phyloP scores from a whole-genome alignment of 1,140 invertebrate species.

The Camponotus floridanus region DNA sequence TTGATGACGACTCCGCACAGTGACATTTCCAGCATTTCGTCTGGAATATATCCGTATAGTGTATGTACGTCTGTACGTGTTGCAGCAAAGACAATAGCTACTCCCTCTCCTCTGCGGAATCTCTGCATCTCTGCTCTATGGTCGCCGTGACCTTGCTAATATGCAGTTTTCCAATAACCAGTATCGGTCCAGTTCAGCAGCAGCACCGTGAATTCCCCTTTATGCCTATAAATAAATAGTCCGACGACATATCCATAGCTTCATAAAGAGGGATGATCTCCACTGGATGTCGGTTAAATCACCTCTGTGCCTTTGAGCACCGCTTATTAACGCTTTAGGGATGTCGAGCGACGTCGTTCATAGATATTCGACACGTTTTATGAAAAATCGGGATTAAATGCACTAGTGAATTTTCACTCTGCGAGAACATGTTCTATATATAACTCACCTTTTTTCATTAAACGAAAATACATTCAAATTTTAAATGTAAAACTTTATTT shows the following conservation, averaged over 20 bases:
- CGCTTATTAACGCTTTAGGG: constrained; percentile 54
- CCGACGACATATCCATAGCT: constrained; percentile 70
- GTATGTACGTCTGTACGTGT: not conserved
- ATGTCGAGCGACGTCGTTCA: constrained; percentile 47
- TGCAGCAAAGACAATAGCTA: constrained; percentile 37
- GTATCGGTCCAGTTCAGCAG: constrained; percentile 81
- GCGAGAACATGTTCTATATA: not conserved
- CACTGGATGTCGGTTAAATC: constrained; percentile 56
- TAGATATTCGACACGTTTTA: constrained; percentile 8
- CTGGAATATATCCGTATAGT: constrained; percentile 22
- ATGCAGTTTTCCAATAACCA: constrained; percentile 84
- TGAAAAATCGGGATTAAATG: constrained; percentile 15
- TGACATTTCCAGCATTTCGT: constrained; percentile 45
- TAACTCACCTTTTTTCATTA: not conserved
- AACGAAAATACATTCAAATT: not conserved
- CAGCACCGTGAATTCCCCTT: constrained; percentile 81
- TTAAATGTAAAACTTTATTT: not conserved
- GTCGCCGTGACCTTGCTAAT: constrained; percentile 76
- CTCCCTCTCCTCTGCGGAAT: not conserved
- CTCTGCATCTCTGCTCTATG: constrained; percentile 59
- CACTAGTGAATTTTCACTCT: constrained; percentile 14
- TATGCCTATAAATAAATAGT: constrained; percentile 84
- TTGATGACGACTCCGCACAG: constrained; percentile 14
- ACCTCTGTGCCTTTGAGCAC: constrained; percentile 17
- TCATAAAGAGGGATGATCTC: constrained; percentile 50